Base-by-base conservation (phyloP, 2,888 invertebrate species). In the Apoda limacodes region DNA sequence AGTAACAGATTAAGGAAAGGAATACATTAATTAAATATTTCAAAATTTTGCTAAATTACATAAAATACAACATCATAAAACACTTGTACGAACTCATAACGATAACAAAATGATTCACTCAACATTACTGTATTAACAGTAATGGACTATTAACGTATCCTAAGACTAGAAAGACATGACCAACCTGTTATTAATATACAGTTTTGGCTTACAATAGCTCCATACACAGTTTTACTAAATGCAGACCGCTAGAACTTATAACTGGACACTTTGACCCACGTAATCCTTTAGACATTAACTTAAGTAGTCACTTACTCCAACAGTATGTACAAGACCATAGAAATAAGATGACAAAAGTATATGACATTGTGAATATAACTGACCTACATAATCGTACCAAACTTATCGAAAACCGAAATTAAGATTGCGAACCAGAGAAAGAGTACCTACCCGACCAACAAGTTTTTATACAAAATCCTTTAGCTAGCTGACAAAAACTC, bases 21-120 rank as follows among this genome's bases (percentile, higher is more conserved):
- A 21, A 9, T 29, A 5, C 22, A 23, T n/a, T 13, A 22, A 22
- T 14, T 40, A 40, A 21, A 2, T 46, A 10, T 38, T 48, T 11
- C 9, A 5, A 1, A 45, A 46, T 20, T 46, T 46, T 22, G 6
- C 22, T 1, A 20, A 28, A 3, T 1, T 37, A 0, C 42, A 46
- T 27, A 45, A 43, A 13, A 40, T 48, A 1, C 23, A 32, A 3
- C 45, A 45, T 19, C 42, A 48, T 34, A 41, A 27, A n/a, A n/a
- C n/a, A n/a, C n/a, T n/a, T n/a, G n/a, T n/a, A n/a, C n/a, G n/a
- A n/a, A n/a, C n/a, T n/a, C 9, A 30, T 14, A 5, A 3, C 12
- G 9, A 28, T 45, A 7, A 10, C 24, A 24, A 9, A 13, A 11
- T 25, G 41, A 39, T 5, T 41, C 27, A 3, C 13, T 41, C 2